These are phyloP conservation scores for Euwallacea similis DNA, from an alignment of 1,140 invertebrate species.

Conservation along the genomic window DNA sequence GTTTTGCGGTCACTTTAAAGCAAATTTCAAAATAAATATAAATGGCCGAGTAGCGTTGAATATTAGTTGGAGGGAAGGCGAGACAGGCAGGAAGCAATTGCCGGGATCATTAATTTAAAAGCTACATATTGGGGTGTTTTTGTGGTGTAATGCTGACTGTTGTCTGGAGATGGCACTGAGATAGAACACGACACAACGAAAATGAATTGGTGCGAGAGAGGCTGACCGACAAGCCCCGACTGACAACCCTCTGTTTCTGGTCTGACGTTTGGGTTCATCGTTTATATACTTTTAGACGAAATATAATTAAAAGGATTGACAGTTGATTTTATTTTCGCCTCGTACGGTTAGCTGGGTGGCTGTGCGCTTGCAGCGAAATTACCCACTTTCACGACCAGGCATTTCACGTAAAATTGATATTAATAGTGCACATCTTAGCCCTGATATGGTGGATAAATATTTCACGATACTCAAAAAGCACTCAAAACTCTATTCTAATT, in stretches of 20 bases:
- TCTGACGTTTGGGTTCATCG: constrained; percentile 39
- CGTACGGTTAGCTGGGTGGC: constrained; percentile 5
- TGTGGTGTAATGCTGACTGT: constrained; percentile 55
- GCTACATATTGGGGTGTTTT: constrained; percentile 56
- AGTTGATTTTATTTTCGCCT: constrained; percentile 34
- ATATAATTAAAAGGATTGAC: constrained; percentile 38
- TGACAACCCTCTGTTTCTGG: constrained; percentile 39
- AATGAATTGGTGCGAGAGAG: constrained; percentile 49
- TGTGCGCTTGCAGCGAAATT: constrained; percentile 20
- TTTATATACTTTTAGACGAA: constrained; percentile 39
- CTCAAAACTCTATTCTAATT: constrained; percentile 11
- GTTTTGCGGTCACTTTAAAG: constrained; percentile 47
- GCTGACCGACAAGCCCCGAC: constrained; percentile 41
- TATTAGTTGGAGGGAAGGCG: constrained; percentile 48
- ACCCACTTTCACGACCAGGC: constrained; percentile 22
- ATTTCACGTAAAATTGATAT: constrained; percentile 32
- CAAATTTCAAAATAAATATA: constrained; percentile 55
- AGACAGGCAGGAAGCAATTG: constrained; percentile 53
- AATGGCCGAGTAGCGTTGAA: constrained; percentile 45
- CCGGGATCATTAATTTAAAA: constrained; percentile 56
- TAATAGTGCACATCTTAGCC: constrained; percentile 6
- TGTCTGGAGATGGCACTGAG: constrained; percentile 56
- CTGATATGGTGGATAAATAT: constrained; percentile 14
- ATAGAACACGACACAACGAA: constrained; percentile 54
- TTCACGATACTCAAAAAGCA: constrained; percentile 12